Base-by-base conservation (phyloP, 2,888 invertebrate genomes). In the Drosophila rellima region DNA sequence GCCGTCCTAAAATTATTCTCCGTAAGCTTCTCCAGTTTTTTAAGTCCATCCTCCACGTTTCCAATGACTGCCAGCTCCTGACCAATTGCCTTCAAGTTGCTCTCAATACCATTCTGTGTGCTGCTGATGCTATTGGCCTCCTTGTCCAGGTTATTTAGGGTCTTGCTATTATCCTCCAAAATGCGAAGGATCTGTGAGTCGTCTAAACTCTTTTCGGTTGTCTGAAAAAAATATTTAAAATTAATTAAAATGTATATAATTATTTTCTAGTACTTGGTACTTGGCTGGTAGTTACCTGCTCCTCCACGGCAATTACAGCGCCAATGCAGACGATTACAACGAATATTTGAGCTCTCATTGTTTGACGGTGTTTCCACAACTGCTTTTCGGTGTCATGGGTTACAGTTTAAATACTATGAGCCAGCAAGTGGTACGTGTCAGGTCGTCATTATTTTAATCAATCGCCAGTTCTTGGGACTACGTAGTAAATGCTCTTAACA, bases 61-160 rank as follows among this genome's bases (percentile, higher is more conserved):
- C 7, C 57, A 50, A 83, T 78, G 0, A 45, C 57, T 1, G 47
- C 52, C 0, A 86, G 35, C 13, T 86, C 78, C 1, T 59, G 47
- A 0, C 60, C 55, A 37, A 80, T 45, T 1, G 42, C 20, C 10
- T 48, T 62, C n/a, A 88, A 15, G 13, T 86, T 78, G 6, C 42
- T 40, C 45, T 88, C 84, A 44, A 88, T 74, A 13, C 69, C 78
- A 48, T 80, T 77, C 17, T 88, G 81, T 6, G 54, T 23, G 20
- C 59, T 50, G 33, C 55, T 59, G 1, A 83, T 39, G 18, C 26
- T 40, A 8, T 23, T n/a, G 0, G 52, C 52, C 8, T 68, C 65
- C 0, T n/a, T 15, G 8, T 75, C 55, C 13, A 82, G 29, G 3
- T 33, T 33, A 0, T 39, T 29, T 0, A 86, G 50, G 13, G 47